Evolutionary conservation across 1,140 invertebrate species (phyloP).

Genomic region (Drosophila kanapiae): DNA sequence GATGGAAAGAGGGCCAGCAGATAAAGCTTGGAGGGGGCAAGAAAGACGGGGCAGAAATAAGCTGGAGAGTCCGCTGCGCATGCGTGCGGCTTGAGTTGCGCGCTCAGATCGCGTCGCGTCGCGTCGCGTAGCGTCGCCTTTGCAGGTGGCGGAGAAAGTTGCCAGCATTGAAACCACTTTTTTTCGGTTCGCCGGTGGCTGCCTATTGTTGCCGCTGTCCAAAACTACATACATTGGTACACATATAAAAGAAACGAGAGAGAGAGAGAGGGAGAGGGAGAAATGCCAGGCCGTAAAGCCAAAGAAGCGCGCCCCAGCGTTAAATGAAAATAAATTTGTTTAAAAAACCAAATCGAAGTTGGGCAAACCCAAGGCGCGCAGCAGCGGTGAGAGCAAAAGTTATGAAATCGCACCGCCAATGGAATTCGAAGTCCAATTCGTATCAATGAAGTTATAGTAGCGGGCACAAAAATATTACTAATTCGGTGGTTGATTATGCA

Average conservation of each 20-base stretch:
- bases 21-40: background rate
- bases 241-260: constrained; percentile 39
- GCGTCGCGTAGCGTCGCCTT: constrained; percentile 46
- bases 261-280: constrained; percentile 24
- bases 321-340: constrained; percentile 63
- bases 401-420: constrained; percentile 78
- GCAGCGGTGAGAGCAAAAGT: constrained; percentile 64
- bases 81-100: constrained; percentile 64
- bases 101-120: constrained; percentile 16
- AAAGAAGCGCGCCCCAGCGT: constrained; percentile 49
- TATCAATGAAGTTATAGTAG: constrained; percentile 58
- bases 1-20: background rate
- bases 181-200: constrained; percentile 54
- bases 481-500: background rate
- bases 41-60: constrained; percentile 26
- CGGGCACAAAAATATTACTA: constrained; percentile 6
- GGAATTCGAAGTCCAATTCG: constrained; percentile 65
- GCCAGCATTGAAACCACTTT: constrained; percentile 81
- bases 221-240: constrained; percentile 40
- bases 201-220: constrained; percentile 67
- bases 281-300: constrained; percentile 58
- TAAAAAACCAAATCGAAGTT: constrained; percentile 60
- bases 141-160: constrained; percentile 79
- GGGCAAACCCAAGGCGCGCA: constrained; percentile 50
- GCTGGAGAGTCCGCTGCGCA: constrained; percentile 30